Evolutionary conservation across 1,140 invertebrate genomes (phyloP), one percentile per base, ranked within the genome.

Genomic region (Zaprionus africanus): DNA sequence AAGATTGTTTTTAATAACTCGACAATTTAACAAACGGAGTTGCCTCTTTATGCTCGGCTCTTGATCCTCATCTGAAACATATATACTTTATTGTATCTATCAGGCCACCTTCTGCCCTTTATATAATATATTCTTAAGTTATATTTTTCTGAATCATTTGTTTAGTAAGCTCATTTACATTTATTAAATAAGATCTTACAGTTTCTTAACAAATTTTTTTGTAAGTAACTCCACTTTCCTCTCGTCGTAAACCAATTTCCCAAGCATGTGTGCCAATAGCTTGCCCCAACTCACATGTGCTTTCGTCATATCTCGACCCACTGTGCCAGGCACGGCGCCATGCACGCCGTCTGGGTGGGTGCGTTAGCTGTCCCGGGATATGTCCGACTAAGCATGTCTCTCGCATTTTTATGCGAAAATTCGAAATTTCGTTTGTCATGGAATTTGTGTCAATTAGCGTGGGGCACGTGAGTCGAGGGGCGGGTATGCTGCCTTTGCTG

Each of bases 401-500:
- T 81, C 72, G 68, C 85, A 79, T 81, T 75, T 65, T 65, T 75
- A 65, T 17, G 31, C 22, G 17, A 36, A 36, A 36, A 70, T 43
- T 46, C 43, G 63, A 72, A 62, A 72, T 88, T 78, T 69, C 74
- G 64, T 75, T 90, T 90, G 81, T 66, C 78, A 72, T 85, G 85
- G 85, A 90, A 90, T 90, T 90, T 78, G 78, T 90, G 85, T 90
- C 85, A 90, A 90, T 90, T 90, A 75, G 57, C 65, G 70, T 68
- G 80, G 73, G 46, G 70, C 84, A 88, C 73, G 80, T 78, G 80
- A 74, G 43, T n/a, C 53, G 34, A n/a, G 66, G 34, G 46, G 15
- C 58, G 54, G 66, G n/a, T n/a, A 2, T 9, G 41, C 41, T 46
- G 41, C n/a, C n/a, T n/a, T n/a, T n/a, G n/a, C 7, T n/a, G 41